phyloP scores from a whole-genome alignment of 2,888 invertebrate species.

The Watsonalla cultraria region DNA sequence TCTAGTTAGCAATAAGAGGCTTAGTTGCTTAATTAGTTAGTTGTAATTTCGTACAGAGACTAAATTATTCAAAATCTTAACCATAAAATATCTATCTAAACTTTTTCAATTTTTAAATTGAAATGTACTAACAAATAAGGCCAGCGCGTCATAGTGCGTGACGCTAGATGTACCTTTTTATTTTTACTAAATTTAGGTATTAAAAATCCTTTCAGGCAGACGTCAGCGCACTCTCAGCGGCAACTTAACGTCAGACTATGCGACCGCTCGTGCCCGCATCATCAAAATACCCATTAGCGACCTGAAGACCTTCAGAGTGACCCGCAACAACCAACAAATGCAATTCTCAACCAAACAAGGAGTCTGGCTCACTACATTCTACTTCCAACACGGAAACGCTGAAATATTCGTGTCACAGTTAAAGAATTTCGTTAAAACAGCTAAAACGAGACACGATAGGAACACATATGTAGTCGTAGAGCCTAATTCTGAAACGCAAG shows the following conservation, averaged over 20 bases:
- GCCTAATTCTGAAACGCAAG: slow-evolving; percentile 79
- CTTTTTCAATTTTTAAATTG: too few relatives aligned
- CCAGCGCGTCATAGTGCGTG: too few relatives aligned
- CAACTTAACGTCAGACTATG: slow-evolving; percentile 68
- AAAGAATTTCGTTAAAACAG: slow-evolving; percentile 81
- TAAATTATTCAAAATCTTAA: too few relatives aligned
- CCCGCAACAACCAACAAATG: slow-evolving; percentile 65
- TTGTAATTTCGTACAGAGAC: too few relatives aligned
- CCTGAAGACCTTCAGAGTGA: slow-evolving; percentile 59
- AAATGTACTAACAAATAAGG: too few relatives aligned
- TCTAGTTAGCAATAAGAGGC: too few relatives aligned
- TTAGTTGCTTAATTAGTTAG: too few relatives aligned
- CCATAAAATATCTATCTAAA: too few relatives aligned
- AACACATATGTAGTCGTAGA: slow-evolving; percentile 81
- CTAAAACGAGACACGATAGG: slow-evolving; percentile 85
- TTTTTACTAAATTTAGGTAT: too few relatives aligned
- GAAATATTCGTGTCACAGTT: slow-evolving; percentile 83
- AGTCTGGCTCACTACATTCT: slow-evolving; percentile 87
- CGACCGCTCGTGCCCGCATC: slow-evolving; percentile 60
- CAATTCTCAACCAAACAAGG: slow-evolving; percentile 65
- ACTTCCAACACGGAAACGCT: slow-evolving; percentile 93
- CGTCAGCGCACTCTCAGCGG: slow-evolving; percentile 80
- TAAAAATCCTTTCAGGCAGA: slow-evolving; percentile 56
- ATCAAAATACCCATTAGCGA: slow-evolving; percentile 61
- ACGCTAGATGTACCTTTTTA: too few relatives aligned